These are phyloP conservation scores for Odiellus spinosus DNA, from an alignment of 2,888 invertebrate species.

Conservation along the genomic window DNA sequence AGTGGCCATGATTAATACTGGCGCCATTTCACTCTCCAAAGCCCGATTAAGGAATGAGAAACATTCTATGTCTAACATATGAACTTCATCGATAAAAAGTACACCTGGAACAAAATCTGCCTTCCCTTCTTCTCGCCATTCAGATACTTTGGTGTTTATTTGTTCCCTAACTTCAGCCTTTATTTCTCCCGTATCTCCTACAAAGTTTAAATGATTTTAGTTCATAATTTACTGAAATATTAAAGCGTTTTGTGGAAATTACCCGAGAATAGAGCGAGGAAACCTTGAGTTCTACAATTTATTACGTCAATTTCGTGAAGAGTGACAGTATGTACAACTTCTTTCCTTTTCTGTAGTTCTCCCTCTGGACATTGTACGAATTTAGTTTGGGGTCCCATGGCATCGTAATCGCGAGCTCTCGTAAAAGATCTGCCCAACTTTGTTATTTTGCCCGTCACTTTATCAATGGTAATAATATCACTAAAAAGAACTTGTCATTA, in stretches of 20 bases:
- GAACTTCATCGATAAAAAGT: conserved; percentile 90
- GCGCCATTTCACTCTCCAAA: conserved; percentile 90
- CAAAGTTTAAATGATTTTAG: conserved; percentile 4
- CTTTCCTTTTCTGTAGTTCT: conserved; percentile 92
- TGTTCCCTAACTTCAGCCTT: conserved; percentile 94
- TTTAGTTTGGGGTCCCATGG: conserved; percentile 59
- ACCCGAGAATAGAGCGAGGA: conserved; percentile 90
- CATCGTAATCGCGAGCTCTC: conserved; percentile 91
- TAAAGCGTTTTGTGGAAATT: conserved; percentile 8
- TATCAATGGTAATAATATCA: conserved; percentile 96
- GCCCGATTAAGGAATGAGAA: conserved; percentile 96
- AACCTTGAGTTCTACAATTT: conserved; percentile 94
- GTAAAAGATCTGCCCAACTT: conserved; percentile 86
- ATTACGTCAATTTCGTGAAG: conserved; percentile 99
- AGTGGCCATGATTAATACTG: conserved; percentile 96
- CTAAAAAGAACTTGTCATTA: conserved; percentile 27
- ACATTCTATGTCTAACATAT: conserved; percentile 98
- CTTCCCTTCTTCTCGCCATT: conserved; percentile 99
- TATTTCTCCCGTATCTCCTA: conserved; percentile 97
- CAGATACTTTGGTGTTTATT: conserved; percentile 90
- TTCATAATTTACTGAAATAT: too few species aligned
- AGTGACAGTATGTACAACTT: conserved; percentile 60
- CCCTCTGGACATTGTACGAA: conserved; percentile 98
- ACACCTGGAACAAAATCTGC: conserved; percentile 98
- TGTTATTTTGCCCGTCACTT: conserved; percentile 87